Evolutionary conservation across 2,113 vertebrate genomes (phyloP), one percentile per base, ranked within the genome.

Genomic region (Embiotoca jacksoni): DNA sequence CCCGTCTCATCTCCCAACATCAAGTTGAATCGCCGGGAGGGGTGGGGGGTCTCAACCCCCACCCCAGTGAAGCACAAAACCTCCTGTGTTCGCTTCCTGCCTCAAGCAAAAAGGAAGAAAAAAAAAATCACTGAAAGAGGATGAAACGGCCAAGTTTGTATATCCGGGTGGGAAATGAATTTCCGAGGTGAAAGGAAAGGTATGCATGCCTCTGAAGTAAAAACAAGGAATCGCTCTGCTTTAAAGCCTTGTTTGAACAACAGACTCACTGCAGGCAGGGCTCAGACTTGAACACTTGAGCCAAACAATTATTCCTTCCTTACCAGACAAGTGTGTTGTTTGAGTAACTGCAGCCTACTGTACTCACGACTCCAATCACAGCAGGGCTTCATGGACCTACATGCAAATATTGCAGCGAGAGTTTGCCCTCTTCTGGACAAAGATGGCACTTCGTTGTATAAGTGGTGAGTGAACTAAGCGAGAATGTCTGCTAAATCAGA

Each of bases 391-490:
- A 10, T 15, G 33, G 35, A 31, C 56, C 35, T 4, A 23, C 58
- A 31, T 67, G 54, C 57, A 76, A 84, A 81, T 63, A 54, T 16
- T 87, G 84, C 79, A 81, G 89, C 85, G 73, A 82, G 49, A 88
- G 90, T 89, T 91, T 82, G 94, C 94, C 94, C 91, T 86, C 94
- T 93, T 80, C 92, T 94, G 94, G 92, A 30, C 4, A 52, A 54
- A 68, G 14, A 50, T 0, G 2, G 69, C 5, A 46, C 66, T 44
- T 80, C 50, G 31, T 15, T 35, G 9, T 23, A 1, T 6, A 23
- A 15, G 36, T 54, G 3, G 47, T 0, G 15, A 60, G 6, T 36
- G 3, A 23, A 2, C 41, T 0, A 0, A 39, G 23, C 53, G 32
- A 33, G 9, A 10, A 33, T 3, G 49, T 53, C 47, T 81, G 63